Conservation (phyloP, 1,140 invertebrate species). For the Onthophagus taurus region DNA sequence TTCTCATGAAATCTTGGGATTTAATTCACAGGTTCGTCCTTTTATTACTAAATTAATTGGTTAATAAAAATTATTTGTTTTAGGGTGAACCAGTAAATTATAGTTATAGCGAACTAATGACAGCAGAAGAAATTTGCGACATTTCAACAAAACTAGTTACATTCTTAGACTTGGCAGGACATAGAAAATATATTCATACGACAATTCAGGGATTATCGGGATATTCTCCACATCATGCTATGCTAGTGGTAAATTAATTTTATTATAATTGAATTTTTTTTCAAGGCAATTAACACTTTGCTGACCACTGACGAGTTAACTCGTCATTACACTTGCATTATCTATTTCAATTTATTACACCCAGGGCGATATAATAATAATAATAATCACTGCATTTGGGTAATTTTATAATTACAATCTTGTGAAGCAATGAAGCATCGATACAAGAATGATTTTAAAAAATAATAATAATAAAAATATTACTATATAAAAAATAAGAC, state of each 20-base stretch:
- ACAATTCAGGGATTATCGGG: conserved; percentile 91
- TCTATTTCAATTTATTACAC: too few relatives aligned
- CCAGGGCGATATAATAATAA: too few relatives aligned
- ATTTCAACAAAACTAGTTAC: conserved; percentile 84
- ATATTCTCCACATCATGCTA: conserved; percentile 90
- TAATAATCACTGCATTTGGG: too few relatives aligned
- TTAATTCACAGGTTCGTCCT: conserved; percentile 58
- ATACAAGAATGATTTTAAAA: too few relatives aligned
- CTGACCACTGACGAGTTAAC: too few relatives aligned
- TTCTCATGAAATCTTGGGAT: conserved; percentile 93
- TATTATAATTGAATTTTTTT: conserved; percentile 2
- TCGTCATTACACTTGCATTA: too few relatives aligned
- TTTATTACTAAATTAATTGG: neutral
- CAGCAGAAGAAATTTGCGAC: conserved; percentile 90
- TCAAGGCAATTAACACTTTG: too few relatives aligned
- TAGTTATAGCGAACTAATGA: conserved; percentile 85
- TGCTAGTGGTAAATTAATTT: conserved; percentile 64
- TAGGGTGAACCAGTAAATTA: conserved; percentile 63
- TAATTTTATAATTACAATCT: too few relatives aligned
- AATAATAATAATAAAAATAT: too few relatives aligned
- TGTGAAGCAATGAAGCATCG: too few relatives aligned
- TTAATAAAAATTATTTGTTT: conserved; percentile 14
- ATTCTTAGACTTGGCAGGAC: conserved; percentile 93
- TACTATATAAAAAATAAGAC: too few relatives aligned
- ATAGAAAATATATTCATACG: conserved; percentile 91